A percentile compares a stretch with the other conserved stretches of the same genome.
These are phyloP conservation scores for Erpobdella octoculata DNA, from an alignment of 2,888 invertebrate species.

Conservation along the genomic window DNA sequence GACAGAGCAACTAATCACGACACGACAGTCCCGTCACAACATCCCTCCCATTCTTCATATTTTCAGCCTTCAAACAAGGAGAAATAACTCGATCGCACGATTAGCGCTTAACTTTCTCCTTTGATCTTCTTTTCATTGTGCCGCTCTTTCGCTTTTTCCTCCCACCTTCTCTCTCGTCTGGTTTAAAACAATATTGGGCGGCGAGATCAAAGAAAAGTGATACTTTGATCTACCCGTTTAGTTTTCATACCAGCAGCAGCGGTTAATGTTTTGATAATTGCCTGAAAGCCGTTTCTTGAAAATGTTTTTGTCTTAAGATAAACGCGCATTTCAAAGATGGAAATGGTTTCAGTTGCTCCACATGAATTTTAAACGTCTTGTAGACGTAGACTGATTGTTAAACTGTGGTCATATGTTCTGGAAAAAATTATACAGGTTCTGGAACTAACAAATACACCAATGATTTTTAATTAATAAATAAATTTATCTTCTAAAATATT, in stretches of 20 bases:
- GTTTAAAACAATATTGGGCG: constrained; percentile 17
- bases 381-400: too few relatives aligned
- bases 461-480: too few relatives aligned
- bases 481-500: too few relatives aligned
- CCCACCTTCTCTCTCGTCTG: not conserved
- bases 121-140: constrained; percentile 12
- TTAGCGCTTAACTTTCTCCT: not conserved
- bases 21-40: too few relatives aligned
- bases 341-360: not conserved
- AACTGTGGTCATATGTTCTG: too few relatives aligned
- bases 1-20: too few relatives aligned
- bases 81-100: too few relatives aligned
- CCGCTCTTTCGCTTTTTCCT: not conserved
- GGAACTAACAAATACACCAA: too few relatives aligned
- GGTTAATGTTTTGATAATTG: constrained; percentile 13
- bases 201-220: not conserved
- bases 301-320: constrained; percentile 8
- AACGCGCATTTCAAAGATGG: constrained; percentile 6
- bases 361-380: too few relatives aligned
- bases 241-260: not conserved
- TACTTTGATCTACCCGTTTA: not conserved
- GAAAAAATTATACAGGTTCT: too few relatives aligned
- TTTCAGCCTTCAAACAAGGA: too few relatives aligned
- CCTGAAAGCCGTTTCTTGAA: constrained; percentile 8
- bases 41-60: too few relatives aligned